Base-by-base conservation (phyloP, 2,888 invertebrate genomes). In the Tridacna gigas region DNA sequence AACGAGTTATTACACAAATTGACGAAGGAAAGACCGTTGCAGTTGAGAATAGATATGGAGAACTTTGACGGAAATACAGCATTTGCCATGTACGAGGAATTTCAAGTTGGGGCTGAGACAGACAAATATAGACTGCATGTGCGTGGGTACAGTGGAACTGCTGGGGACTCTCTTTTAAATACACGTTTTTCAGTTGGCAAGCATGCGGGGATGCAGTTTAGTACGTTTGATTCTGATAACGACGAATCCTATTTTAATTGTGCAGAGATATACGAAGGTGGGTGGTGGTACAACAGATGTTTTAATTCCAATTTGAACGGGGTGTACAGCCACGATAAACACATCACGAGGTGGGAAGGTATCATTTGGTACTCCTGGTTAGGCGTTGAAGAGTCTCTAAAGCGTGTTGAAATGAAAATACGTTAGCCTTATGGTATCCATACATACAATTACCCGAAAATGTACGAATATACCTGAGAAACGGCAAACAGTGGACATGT, bases 141-240 rank as follows among this genome's bases (percentile, higher is more conserved):
- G 0, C 95, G 96, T 73, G 97, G 97, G 0, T 98, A 97, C 94
- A 89, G 92, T 86, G 98, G 98, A 0, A 98, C 98, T 92, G 98
- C 98, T 0, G 98, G 97, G 77, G 98, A 98, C 93, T 98, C 98
- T 0, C 96, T 98, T 90, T 92, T 93, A 78, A 90, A 94, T 71
- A 86, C 88, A 66, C 92, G 93, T 91, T 97, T 97, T 88, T 98
- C 97, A 93, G 98, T 98, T 93, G 15, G 5, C 2, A 5, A 15
- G 2, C 65, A 65, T 65, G 97, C 98, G 94, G 96, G 96, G 69
- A 98, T 98, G 98, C 97, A 97, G 89, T 98, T 98, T 95, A 98
- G 98, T 79, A 97, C 98, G 0, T 96, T 97, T 85, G 98, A 98
- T 94, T 96, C 96, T 67, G 98, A 99, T 94, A 96, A 98, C 92